Evolutionary conservation across 2,888 invertebrate genomes (phyloP), one percentile per base, ranked within the genome.

Genomic region (Cephus pulcher): DNA sequence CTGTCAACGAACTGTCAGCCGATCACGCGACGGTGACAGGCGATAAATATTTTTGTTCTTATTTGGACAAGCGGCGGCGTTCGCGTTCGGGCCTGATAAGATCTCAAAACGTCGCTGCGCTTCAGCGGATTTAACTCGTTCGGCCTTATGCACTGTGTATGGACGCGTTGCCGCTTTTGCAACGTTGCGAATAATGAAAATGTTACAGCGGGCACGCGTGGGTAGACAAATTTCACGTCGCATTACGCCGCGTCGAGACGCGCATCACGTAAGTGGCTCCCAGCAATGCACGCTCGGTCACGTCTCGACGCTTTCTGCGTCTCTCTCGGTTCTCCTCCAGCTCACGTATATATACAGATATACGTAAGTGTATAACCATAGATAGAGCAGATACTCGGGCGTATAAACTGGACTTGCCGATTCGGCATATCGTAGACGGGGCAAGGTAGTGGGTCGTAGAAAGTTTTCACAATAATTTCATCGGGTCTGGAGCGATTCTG

Each of bases 161-260:
- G 71, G 33, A 15, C 71, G 12, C 32, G 32, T 32, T 34, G 71
- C 32, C 33, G 71, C 23, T 34, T 33, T 71, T 34, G 71, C 32
- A 34, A 71, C 71, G 71, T 71, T 71, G 71, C 71, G 71, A 71
- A 71, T 34, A 34, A 71, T 34, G 71, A 71, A 33, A 71, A 71
- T 9, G 56, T 56, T 56, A 56, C 23, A 23, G 23, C 56, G 23
- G 56, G 23, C 56, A 56, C 56, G 56, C 56, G 56, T 56, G 56
- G 56, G 56, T 23, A 56, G 56, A 56, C 56, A 23, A 56, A 56
- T 56, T 56, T 56, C 56, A 56, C 56, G 56, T 56, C 56, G 56
- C 56, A 56, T 56, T 56, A 56, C 56, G 56, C 23, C 56, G 56
- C 56, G 23, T 23, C 56, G 56, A 56, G 56, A 23, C 23, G 23